Conservation (phyloP, 2,113 vertebrate species). For the Gracilinanus agilis region DNA sequence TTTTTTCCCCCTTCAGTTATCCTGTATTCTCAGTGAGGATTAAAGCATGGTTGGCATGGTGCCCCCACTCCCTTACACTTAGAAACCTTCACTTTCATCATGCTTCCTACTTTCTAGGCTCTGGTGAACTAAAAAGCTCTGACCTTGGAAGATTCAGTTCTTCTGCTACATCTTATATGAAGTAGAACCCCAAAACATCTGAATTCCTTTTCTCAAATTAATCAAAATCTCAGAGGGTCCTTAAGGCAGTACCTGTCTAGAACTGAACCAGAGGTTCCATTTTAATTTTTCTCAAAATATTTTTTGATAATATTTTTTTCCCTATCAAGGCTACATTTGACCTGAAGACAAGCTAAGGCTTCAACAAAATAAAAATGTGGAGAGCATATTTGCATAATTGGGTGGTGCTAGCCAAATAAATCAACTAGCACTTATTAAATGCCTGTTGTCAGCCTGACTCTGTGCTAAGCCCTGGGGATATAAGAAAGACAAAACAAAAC, state of each 20-base stretch:
- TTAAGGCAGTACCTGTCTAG: not conserved
- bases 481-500: not conserved
- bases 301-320: not conserved
- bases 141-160: not conserved
- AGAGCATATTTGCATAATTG: not conserved
- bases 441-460: not conserved
- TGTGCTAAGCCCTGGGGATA: not conserved
- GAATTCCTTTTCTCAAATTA: not conserved
- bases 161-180: not conserved
- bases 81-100: not conserved
- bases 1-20: not conserved
- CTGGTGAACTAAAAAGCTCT: not conserved
- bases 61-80: not conserved
- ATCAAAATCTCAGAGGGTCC: not conserved
- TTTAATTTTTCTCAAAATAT: not conserved
- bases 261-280: not conserved
- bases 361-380: not conserved
- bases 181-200: not conserved
- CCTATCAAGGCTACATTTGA: not conserved
- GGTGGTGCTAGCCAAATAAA: not conserved
- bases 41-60: not conserved
- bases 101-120: not conserved
- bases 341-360: not conserved
- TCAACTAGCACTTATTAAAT: not conserved
- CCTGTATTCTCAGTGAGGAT: not conserved